Base-by-base conservation (phyloP, 2,797 vertebrate species). In the Natrix natrix region DNA sequence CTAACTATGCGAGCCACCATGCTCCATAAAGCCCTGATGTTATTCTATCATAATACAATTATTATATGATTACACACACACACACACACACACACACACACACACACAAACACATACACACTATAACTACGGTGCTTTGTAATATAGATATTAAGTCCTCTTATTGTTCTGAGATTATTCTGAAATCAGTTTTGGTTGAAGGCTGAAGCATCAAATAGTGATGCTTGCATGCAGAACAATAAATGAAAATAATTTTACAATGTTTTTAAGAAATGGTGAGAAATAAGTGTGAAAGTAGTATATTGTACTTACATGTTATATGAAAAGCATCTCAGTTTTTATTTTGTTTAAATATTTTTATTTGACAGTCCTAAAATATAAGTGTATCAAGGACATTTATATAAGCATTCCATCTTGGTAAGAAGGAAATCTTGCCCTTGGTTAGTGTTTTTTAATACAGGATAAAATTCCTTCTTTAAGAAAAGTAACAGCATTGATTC, bases 311-410 rank as follows among this genome's bases (percentile, higher is more conserved):
- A 54, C 57, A 10, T 20, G 52, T 37, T 54, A 28, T 56, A 59
- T 93, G 60, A 93, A 16, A 91, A 88, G n/a, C n/a, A 91, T 43
- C 88, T 78, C 66, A 48, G 32, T 88, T 93, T 52, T 55, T 91
- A 16, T 32, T 59, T 48, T 91, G 26, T 88, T 93, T 88, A 78
- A 88, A 91, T 74, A 88, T 88, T 91, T 78, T 37, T 83, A 11
- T 61, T 92, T 66, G 54, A 91, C 20, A 28, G 3, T 26, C 22
- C 59, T 78, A 66, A 54, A 93, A 88, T 43, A 88, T 91, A 32
- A 83, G 20, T 74, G 32, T 43, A 22, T 48, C 74, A 24, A 83
- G 74, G 37, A 37, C 8, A 83, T 78, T 78, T 59, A 26, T 55
- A 74, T 88, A 22, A 66, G 55, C 17, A 60, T 43, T 37, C n/a